A percentile compares a stretch with the other conserved stretches of the same genome.
These are phyloP conservation scores for Heterodera filipjevi DNA, from an alignment of 2,888 invertebrate genomes.

Conservation along the genomic window DNA sequence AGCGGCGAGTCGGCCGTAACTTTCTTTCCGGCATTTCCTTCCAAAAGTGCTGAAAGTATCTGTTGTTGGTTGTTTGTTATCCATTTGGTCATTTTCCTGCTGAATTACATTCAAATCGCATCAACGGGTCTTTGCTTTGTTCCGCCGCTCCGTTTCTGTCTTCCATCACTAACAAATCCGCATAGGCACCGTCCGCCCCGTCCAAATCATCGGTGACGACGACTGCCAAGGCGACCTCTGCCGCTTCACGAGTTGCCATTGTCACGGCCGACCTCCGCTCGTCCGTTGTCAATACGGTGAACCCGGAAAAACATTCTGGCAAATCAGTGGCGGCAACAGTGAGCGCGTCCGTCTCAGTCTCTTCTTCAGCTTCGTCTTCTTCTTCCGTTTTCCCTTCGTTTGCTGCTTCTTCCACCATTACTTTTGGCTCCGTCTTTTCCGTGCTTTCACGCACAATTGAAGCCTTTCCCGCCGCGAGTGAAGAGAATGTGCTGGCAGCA, in stretches of 20 bases:
- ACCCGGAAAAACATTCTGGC: not conserved
- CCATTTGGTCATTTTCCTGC: not conserved
- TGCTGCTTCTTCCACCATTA: not conserved
- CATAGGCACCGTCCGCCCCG: not conserved
- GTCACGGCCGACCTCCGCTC: not conserved
- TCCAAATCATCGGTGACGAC: not conserved
- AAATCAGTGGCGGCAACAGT: not conserved
- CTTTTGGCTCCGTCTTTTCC: not conserved
- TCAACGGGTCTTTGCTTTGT: constrained; percentile 5
- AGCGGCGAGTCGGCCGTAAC: not conserved
- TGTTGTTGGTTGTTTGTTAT: too few relatives aligned
- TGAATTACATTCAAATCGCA: not conserved
- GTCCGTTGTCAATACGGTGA: not conserved
- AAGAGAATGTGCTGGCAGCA: constrained; percentile 16
- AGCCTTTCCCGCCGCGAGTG: constrained; percentile 22
- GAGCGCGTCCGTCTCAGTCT: not conserved
- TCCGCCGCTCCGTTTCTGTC: constrained; percentile 1
- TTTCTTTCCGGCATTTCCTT: not conserved
- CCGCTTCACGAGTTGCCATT: not conserved
- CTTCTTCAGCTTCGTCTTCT: not conserved
- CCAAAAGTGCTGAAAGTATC: not conserved
- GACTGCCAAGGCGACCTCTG: not conserved
- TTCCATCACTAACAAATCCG: constrained; percentile 17
- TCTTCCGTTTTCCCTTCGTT: not conserved
- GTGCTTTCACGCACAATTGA: constrained; percentile 14